These are phyloP conservation scores for Drymonia ruficornis DNA, from an alignment of 2,888 invertebrate genomes.

Conservation along the genomic window DNA sequence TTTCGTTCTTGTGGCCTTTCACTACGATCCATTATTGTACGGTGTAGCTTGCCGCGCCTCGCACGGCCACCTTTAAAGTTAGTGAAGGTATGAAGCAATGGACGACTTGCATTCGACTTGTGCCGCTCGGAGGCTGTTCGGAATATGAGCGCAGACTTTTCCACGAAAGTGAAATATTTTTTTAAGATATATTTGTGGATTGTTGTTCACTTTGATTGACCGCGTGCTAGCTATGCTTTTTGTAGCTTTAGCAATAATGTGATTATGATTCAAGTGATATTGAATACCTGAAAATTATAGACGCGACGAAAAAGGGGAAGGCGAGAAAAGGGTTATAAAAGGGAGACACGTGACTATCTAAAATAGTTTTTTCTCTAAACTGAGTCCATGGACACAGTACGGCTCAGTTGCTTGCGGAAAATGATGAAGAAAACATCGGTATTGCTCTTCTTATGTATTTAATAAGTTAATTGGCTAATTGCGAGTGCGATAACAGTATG, in stretches of 20 bases:
- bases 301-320: too few relatives aligned
- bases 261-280: too few relatives aligned
- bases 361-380: too few relatives aligned
- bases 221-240: neutral
- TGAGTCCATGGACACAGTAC: too few relatives aligned
- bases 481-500: too few relatives aligned
- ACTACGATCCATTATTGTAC: slow-evolving; percentile 68
- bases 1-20: slow-evolving; percentile 76
- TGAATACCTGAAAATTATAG: too few relatives aligned
- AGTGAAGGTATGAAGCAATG: slow-evolving; percentile 51
- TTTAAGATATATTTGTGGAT: slow-evolving; percentile 19
- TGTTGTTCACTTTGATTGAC: slow-evolving; percentile 12
- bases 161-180: slow-evolving; percentile 55
- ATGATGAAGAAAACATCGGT: too few relatives aligned
- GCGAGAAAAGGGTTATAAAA: too few relatives aligned
- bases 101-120: slow-evolving; percentile 31
- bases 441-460: too few relatives aligned
- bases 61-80: slow-evolving; percentile 33
- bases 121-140: slow-evolving; percentile 24
- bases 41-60: slow-evolving; percentile 49
- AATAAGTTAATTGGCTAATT: too few relatives aligned
- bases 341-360: too few relatives aligned
- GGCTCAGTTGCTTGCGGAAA: too few relatives aligned
- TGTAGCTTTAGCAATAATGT: neutral
- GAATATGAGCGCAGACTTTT: slow-evolving; percentile 45